Evolutionary conservation across 1,140 invertebrate species (phyloP), one percentile per base, ranked within the genome.

Genomic region (Elymnias hypermnestra): DNA sequence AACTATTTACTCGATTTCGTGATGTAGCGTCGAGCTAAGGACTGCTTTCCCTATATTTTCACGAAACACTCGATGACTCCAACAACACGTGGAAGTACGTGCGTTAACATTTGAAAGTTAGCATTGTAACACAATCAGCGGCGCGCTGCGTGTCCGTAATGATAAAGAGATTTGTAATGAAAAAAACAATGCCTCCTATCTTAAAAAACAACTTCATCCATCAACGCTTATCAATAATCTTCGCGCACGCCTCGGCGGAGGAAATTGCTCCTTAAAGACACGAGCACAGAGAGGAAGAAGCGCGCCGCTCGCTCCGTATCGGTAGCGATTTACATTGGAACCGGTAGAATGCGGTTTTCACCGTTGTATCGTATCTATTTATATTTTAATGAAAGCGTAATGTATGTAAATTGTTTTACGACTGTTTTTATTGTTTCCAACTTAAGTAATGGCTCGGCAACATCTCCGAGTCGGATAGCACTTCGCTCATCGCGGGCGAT

Each of bases 131-230:
- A 3, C 48, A 38, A 38, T 44, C 42, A 40, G 37, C 42, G 12
- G 12, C 29, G 5, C 13, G 4, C 44, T 28, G 42, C 42, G 42
- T 45, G 42, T 15, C 39, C 42, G 22, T 51, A 28, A 38, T 39
- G 49, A 52, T 52, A 52, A 33, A 33, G 29, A 52, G 26, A 38
- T 33, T 18, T 52, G 26, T 22, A 49, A 52, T 28, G 12, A 51
- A 52, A 44, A 44, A 41, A 35, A 52, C 49, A 52, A 52, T 52
- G 41, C 26, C 41, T 52, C 12, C 41, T 52, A 52, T 52, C 49
- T 52, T 41, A 45, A 51, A 51, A 53, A 53, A 53, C 50, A 53
- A 53, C 37, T 53, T 46, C 42, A 53, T 53, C 50, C 50, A 53
- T 53, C 50, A 46, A 41, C 44, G 42, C 50, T 53, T 53, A 53